phyloP scores from a whole-genome alignment of 2,888 invertebrate species.

The Poecilus cupreus region DNA sequence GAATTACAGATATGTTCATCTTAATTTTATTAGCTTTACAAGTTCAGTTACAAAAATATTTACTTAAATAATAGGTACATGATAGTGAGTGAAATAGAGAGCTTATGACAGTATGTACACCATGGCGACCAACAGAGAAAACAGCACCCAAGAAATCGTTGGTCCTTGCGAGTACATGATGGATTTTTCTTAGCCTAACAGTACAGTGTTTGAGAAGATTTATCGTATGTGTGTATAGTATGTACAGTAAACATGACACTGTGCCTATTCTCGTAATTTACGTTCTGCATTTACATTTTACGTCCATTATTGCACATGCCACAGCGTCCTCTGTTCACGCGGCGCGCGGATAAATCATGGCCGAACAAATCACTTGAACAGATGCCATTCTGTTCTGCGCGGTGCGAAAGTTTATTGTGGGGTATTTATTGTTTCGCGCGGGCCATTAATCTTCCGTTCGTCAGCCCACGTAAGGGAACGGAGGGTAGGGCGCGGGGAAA shows the following conservation, averaged over 20 bases:
- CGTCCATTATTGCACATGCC: constrained; percentile 63
- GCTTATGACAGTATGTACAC: constrained; percentile 38
- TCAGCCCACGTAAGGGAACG: constrained; percentile 84
- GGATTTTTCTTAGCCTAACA: neutral
- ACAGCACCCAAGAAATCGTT: neutral
- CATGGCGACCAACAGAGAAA: neutral
- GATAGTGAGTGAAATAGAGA: constrained; percentile 22
- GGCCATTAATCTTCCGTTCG: constrained; percentile 61
- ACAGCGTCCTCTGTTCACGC: constrained; percentile 58
- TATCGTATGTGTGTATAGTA: neutral
- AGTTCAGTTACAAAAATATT: constrained; percentile 29
- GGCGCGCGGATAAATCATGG: constrained; percentile 60
- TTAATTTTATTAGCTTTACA: constrained; percentile 43
- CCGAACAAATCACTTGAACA: constrained; percentile 62
- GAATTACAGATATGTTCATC: neutral
- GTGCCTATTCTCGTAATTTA: constrained; percentile 53
- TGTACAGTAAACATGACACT: constrained; percentile 45
- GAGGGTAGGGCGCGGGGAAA: constrained; percentile 85
- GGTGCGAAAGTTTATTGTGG: constrained; percentile 47
- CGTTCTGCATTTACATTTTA: constrained; percentile 54
- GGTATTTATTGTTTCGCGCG: constrained; percentile 63
- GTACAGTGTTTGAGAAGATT: neutral
- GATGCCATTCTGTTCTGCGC: constrained; percentile 58
- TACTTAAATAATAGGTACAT: constrained; percentile 28
- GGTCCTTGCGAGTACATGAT: neutral